These are phyloP conservation scores for Corvus moneduloides DNA, from an alignment of 2,113 vertebrate species.

Conservation along the genomic window DNA sequence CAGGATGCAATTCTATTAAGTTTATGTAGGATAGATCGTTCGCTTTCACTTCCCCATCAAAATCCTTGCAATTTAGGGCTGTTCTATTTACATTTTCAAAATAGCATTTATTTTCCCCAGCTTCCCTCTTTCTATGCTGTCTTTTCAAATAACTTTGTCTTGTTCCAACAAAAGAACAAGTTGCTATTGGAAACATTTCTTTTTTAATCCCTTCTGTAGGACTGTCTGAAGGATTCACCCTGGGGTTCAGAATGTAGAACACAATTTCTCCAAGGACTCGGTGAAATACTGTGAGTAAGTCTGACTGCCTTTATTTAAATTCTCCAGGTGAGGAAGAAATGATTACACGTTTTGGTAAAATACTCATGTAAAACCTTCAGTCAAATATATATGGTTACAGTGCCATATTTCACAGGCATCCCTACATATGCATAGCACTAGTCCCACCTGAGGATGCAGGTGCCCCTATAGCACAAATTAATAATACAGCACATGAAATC, in stretches of 20 bases:
- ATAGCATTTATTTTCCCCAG: background rate
- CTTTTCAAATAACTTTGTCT: background rate
- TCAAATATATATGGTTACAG: background rate
- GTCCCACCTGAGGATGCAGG: background rate
- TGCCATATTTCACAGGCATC: background rate
- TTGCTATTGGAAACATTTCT: background rate
- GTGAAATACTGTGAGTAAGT: background rate
- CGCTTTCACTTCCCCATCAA: background rate
- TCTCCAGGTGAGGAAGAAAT: background rate
- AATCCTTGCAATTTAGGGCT: background rate
- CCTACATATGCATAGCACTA: background rate
- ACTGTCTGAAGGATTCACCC: background rate
- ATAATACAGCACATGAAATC: background rate
- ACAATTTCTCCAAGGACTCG: background rate
- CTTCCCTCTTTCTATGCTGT: background rate
- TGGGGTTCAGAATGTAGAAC: background rate
- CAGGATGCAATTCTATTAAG: background rate
- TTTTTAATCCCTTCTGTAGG: background rate
- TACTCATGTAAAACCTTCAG: background rate
- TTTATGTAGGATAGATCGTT: background rate
- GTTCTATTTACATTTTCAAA: background rate
- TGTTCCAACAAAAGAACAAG: conserved; percentile 1
- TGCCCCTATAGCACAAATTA: background rate
- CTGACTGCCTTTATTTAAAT: background rate
- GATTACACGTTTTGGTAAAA: background rate